Base-by-base conservation (phyloP, 2,888 invertebrate genomes). In the Allacma fusca region DNA sequence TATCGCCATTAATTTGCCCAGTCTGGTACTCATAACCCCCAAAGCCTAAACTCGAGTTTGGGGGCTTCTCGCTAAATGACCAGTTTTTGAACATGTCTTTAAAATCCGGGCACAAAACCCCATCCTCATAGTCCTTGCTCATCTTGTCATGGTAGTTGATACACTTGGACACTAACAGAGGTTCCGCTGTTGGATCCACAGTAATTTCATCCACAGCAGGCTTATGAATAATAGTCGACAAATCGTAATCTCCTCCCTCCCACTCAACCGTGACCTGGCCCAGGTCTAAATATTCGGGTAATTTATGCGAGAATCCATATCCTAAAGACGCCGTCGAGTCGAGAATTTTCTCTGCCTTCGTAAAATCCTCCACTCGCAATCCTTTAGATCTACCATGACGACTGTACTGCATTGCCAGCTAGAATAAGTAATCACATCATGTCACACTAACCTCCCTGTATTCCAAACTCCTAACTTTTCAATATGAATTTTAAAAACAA, bases 331-430 rank as follows among this genome's bases (percentile, higher is more conserved):
- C 44, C 5, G 44, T 64, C 26, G 78, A 77, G 19, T 79, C 75
- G 12, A 80, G 12, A 2, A 78, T 78, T 44, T 79, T 75, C 62
- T 80, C 81, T 0, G 82, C 82, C 44, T 80, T 80, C 2, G 78
- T 24, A 78, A 82, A 79, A 62, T 82, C 80, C 29, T 68, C 71
- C 1, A 69, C 78, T 9, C 65, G 62, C 0, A 82, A 69, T 13
- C 80, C 81, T 23, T 71, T 73, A 0, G 81, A 75, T 62, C 78
- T 80, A 72, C 77, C 79, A 72, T 82, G 81, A 19, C 80, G 79
- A 26, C 79, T 71, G 74, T 80, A 80, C 43, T 81, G 80, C 65
- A 80, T 23, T 4, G 82, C 81, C 34, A 82, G 59, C 82, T 82
- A 40, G 21, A 75, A 65, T 13, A 64, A 77, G 70, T n/a, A 65